These are phyloP conservation scores for Oscheius sp. DNA, from an alignment of 2,888 invertebrate species.

Conservation along the genomic window DNA sequence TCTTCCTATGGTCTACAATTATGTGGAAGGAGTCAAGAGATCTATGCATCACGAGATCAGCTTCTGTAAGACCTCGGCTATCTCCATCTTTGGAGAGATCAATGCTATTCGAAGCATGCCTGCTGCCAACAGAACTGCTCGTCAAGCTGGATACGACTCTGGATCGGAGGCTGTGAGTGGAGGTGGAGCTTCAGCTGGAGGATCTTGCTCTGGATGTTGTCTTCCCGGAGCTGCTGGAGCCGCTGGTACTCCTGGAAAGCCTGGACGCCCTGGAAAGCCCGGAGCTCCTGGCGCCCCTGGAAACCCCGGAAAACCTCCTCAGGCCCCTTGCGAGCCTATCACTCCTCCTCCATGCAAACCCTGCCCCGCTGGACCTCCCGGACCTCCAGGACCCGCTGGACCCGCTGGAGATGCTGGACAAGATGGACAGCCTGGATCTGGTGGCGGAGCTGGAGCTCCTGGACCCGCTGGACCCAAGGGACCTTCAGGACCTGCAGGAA, in stretches of 20 bases:
- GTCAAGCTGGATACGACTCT: conserved; percentile 29
- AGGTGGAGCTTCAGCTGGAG: conserved; percentile 34
- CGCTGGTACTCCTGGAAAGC: conserved; percentile 24
- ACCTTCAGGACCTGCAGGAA: conserved; percentile 26
- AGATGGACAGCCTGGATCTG: conserved; percentile 28
- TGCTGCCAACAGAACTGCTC: conserved; percentile 34
- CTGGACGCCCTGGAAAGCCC: conserved; percentile 26
- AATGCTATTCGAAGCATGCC: conserved; percentile 4
- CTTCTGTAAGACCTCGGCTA: conserved; percentile 41
- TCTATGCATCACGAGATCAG: conserved; percentile 49
- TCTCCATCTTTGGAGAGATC: conserved; percentile 4
- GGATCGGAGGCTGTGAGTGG: conserved; percentile 32
- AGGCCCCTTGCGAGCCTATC: conserved; percentile 54
- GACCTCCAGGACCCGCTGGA: conserved; percentile 36
- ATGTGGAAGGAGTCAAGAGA: conserved; percentile 52
- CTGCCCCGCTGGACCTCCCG: conserved; percentile 19
- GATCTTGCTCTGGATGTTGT: conserved; percentile 64
- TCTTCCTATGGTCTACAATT: conserved; percentile 55
- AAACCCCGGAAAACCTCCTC: conserved; percentile 35
- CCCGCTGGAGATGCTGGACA: conserved; percentile 34
- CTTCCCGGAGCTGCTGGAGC: conserved; percentile 24
- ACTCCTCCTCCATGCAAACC: conserved; percentile 35
- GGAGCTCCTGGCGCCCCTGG: conserved; percentile 19
- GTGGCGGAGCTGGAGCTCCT: conserved; percentile 20
- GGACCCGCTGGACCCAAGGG: conserved; percentile 25